Percentiles rank a stretch among this genome's conserved stretches.
These are phyloP conservation scores for Microchirus variegatus DNA, from an alignment of 2,797 vertebrate species.

Conservation along the genomic window DNA sequence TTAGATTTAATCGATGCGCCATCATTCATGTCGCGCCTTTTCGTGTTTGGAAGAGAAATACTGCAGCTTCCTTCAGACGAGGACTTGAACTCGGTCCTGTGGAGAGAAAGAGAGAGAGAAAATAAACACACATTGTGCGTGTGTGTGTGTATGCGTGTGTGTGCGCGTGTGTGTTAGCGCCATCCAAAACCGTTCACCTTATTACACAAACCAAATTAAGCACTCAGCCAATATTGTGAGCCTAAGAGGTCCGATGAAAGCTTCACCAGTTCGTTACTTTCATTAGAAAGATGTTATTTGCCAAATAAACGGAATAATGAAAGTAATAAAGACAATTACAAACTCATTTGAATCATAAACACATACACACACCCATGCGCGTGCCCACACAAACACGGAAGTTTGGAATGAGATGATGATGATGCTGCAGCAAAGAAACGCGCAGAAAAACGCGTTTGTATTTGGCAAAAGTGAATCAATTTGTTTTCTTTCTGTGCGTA, in stretches of 20 bases:
- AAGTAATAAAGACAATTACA: conserved; percentile 94
- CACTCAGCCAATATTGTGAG: conserved; percentile 85
- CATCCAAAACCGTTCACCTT: conserved; percentile 61
- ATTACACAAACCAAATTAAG: conserved; percentile 82
- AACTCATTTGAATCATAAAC: conserved; percentile 88
- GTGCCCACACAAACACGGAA: conserved; percentile 65
- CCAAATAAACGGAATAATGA: conserved; percentile 92
- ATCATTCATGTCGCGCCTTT: conserved; percentile 43
- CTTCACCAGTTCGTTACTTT: conserved; percentile 92
- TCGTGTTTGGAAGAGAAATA: conserved; percentile 21
- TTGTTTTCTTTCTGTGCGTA: too few species aligned
- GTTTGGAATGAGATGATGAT: neutral
- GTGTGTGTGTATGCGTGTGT: too few species aligned
- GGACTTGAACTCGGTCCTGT: conserved; percentile 57
- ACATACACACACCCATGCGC: conserved; percentile 56
- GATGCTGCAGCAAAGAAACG: conserved; percentile 28
- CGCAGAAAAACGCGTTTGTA: conserved; percentile 4
- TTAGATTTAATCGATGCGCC: conserved; percentile 34
- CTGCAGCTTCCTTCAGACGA: conserved; percentile 21
- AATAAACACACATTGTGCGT: too few species aligned
- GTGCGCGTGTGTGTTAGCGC: too few species aligned
- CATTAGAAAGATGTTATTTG: conserved; percentile 93
- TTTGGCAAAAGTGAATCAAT: neutral
- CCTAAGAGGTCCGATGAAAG: conserved; percentile 87
- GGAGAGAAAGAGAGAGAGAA: too few species aligned